A percentile compares a stretch with the other conserved stretches of the same genome.
phyloP scores from a whole-genome alignment of 2,888 invertebrate species.

The Ferrisia virgata region DNA sequence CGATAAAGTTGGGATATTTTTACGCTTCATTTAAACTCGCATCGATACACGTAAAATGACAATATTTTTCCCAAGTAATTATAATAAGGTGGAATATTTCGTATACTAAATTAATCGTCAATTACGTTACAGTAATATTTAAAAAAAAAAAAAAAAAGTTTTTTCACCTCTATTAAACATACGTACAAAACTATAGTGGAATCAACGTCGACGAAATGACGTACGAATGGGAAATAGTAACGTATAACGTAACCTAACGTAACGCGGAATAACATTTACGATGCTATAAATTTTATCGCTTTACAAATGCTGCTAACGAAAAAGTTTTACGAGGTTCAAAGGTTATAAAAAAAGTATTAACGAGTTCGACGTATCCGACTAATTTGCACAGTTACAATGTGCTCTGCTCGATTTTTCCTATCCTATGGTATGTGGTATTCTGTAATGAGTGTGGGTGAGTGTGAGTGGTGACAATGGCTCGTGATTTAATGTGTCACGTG shows the following conservation, averaged over 20 bases:
- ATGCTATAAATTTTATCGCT: slow-evolving; percentile 18
- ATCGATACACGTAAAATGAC: background rate
- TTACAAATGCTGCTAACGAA: background rate
- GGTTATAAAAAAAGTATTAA: background rate
- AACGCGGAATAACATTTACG: background rate
- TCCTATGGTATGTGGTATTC: background rate
- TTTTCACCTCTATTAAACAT: background rate
- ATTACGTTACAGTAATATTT: too few relatives aligned
- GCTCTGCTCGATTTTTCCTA: background rate
- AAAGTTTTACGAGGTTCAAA: slow-evolving; percentile 8
- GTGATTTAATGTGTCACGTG: background rate
- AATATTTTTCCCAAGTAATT: background rate
- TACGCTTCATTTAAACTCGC: slow-evolving; percentile 4
- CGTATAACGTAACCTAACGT: background rate
- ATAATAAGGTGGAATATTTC: background rate
- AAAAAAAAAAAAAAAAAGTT: too few relatives aligned
- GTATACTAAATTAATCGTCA: background rate
- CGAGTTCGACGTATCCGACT: background rate
- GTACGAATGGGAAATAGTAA: background rate
- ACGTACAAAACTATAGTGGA: background rate
- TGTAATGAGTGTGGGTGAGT: background rate
- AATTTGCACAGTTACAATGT: background rate
- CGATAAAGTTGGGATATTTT: slow-evolving; percentile 27
- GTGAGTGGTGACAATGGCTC: background rate
- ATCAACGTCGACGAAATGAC: background rate